These are phyloP conservation scores for Clanis bilineata DNA, from an alignment of 2,888 invertebrate species.

Conservation along the genomic window DNA sequence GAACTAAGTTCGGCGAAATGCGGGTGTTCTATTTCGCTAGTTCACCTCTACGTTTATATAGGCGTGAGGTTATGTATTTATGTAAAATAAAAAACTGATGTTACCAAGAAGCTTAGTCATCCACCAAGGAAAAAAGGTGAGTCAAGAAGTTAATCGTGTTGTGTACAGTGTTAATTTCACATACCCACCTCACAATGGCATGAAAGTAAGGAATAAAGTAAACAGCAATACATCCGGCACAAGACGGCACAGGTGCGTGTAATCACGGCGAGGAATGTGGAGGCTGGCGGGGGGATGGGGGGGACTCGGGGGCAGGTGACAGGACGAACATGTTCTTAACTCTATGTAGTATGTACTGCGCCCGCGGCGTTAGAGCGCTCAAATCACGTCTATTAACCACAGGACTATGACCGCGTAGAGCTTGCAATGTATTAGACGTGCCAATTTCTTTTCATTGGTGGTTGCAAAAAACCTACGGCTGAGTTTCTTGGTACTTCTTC, in stretches of 20 bases:
- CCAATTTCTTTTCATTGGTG: neutral
- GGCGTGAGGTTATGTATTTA: no score
- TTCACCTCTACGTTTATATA: no score
- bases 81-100: no score
- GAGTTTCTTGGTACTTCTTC: no score
- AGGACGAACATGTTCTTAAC: slow-evolving; percentile 59
- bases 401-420: slow-evolving; percentile 75
- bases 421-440: slow-evolving; percentile 32
- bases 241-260: slow-evolving; percentile 62
- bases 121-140: no score
- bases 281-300: slow-evolving; percentile 47
- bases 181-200: neutral
- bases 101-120: no score
- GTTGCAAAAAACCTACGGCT: no score
- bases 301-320: slow-evolving; percentile 65
- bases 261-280: slow-evolving; percentile 75
- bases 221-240: slow-evolving; percentile 16
- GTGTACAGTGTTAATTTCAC: neutral
- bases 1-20: no score
- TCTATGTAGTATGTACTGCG: slow-evolving; percentile 33
- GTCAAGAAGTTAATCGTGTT: neutral
- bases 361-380: slow-evolving; percentile 64
- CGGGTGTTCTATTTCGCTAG: no score
- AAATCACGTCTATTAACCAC: slow-evolving; percentile 78
- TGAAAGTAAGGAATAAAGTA: slow-evolving; percentile 15